phyloP scores from a whole-genome alignment of 2,113 vertebrate genomes.

The Rhea americana region DNA sequence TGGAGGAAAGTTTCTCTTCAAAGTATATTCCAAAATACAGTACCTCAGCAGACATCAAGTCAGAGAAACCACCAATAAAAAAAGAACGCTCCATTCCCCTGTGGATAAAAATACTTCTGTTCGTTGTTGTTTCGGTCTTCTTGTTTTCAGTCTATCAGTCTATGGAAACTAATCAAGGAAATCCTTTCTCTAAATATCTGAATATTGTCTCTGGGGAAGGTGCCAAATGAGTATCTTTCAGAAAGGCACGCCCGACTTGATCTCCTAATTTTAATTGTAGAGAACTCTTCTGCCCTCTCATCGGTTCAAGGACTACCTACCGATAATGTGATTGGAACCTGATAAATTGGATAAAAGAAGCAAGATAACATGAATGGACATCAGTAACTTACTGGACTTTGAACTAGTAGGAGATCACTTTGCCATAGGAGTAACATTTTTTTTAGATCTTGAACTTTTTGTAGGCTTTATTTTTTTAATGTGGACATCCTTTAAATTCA shows the following conservation, averaged over 20 bases:
- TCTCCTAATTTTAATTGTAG: constrained; percentile 79
- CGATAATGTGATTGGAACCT: constrained; percentile 76
- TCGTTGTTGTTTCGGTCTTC: constrained; percentile 80
- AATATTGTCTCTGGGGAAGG: fast-evolving
- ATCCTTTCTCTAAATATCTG: constrained; percentile 76
- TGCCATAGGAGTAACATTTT: constrained; percentile 81
- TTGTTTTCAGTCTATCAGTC: constrained; percentile 91
- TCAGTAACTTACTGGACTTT: constrained; percentile 71
- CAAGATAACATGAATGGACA: constrained; percentile 72
- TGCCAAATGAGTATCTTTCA: constrained; percentile 63
- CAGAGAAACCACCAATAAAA: constrained; percentile 73
- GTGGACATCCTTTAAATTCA: constrained; percentile 80
- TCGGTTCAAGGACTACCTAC: constrained; percentile 73
- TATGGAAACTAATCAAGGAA: constrained; percentile 91
- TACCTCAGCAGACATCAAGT: constrained; percentile 70
- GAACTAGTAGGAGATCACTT: constrained; percentile 79
- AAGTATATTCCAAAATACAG: constrained; percentile 77
- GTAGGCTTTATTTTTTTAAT: constrained; percentile 90
- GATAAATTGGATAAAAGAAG: constrained; percentile 70
- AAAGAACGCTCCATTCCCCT: constrained; percentile 76
- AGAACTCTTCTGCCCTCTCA: constrained; percentile 72
- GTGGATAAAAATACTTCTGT: constrained; percentile 90
- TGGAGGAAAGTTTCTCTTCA: constrained; percentile 77
- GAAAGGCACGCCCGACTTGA: constrained; percentile 68
- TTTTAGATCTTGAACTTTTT: constrained; percentile 82